These are phyloP conservation scores for Catocala nupta DNA, from an alignment of 2,888 invertebrate species.

Conservation along the genomic window DNA sequence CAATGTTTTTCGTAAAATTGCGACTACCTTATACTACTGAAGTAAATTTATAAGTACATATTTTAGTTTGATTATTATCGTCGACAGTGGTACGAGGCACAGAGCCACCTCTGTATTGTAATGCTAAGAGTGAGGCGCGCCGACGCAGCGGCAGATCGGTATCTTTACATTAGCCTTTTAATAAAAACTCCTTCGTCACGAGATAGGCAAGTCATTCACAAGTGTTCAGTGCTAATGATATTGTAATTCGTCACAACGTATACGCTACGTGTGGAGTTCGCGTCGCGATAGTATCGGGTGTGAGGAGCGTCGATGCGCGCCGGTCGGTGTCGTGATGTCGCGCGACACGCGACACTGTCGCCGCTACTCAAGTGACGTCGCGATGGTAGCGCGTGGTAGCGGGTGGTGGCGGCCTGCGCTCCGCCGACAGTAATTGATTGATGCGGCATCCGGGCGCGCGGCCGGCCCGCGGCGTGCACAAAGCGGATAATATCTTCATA, in stretches of 20 bases:
- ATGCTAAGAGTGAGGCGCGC: not conserved
- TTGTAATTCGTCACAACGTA: conserved; percentile 33
- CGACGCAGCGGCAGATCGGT: conserved; percentile 9
- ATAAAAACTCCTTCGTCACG: conserved; percentile 16
- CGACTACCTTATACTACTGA: too few relatives aligned
- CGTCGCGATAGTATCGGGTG: conserved; percentile 27
- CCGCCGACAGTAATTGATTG: conserved; percentile 58
- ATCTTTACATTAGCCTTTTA: conserved; percentile 24
- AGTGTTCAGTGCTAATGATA: conserved; percentile 26
- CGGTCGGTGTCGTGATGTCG: not conserved
- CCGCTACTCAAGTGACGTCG: too few relatives aligned
- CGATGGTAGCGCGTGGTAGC: not conserved
- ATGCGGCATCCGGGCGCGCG: conserved; percentile 49
- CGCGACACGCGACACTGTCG: too few relatives aligned
- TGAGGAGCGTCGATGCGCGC: conserved; percentile 5
- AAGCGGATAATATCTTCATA: conserved; percentile 82
- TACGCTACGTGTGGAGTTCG: conserved; percentile 20
- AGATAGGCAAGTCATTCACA: not conserved
- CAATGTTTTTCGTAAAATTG: too few relatives aligned
- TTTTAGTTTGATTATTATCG: not conserved
- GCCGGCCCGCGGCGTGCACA: conserved; percentile 67
- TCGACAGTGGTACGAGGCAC: not conserved
- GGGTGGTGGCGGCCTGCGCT: conserved; percentile 22
- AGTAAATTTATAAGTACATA: too few relatives aligned
- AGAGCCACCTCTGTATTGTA: not conserved